These are phyloP conservation scores for Drosophila ogumai DNA, from an alignment of 1,140 invertebrate species.

Conservation along the genomic window DNA sequence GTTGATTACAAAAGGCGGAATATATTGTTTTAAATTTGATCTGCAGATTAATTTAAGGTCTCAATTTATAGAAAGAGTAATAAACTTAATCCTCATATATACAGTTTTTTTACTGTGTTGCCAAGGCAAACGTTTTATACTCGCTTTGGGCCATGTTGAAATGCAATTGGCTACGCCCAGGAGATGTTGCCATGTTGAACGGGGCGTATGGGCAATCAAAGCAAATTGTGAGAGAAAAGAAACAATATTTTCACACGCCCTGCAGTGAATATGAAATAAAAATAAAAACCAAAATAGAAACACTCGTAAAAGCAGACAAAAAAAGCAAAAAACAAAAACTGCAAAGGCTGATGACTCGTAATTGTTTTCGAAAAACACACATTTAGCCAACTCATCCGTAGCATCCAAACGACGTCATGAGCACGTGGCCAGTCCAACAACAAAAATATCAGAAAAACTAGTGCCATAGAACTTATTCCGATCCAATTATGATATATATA, in stretches of 20 bases:
- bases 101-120: not conserved
- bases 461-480: constrained; percentile 21
- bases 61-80: not conserved
- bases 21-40: not conserved
- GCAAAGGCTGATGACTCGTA: constrained; percentile 62
- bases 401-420: constrained; percentile 56
- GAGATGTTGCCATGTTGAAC: constrained; percentile 46
- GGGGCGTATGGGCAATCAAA: constrained; percentile 56
- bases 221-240: constrained; percentile 30
- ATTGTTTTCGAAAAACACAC: constrained; percentile 58
- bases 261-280: constrained; percentile 19
- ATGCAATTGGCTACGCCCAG: constrained; percentile 66
- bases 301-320: constrained; percentile 1
- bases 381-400: constrained; percentile 50
- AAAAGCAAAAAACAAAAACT: constrained; percentile 10
- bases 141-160: constrained; percentile 55
- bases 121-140: constrained; percentile 13
- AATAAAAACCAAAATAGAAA: constrained; percentile 13
- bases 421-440: constrained; percentile 54
- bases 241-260: constrained; percentile 69
- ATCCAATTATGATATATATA: constrained; percentile 34
- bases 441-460: constrained; percentile 8
- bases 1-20: not conserved
- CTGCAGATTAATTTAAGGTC: too few species aligned
- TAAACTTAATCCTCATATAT: not conserved